These are phyloP conservation scores for Lucifuga dentata DNA, from an alignment of 2,113 vertebrate species.

Conservation along the genomic window DNA sequence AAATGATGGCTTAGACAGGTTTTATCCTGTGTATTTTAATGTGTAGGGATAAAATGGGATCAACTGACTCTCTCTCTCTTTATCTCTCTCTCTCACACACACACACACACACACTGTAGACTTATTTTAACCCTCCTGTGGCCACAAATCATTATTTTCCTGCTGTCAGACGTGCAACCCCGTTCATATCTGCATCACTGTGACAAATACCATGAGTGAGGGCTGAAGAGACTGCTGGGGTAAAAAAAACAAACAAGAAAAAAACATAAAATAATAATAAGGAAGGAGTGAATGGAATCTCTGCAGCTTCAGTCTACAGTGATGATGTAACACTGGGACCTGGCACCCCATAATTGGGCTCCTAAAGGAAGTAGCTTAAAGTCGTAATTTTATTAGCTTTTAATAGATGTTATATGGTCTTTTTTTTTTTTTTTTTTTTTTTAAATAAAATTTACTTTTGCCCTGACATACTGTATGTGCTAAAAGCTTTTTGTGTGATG, in stretches of 20 bases:
- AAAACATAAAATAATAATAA: conserved; percentile 30
- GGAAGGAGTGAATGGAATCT: conserved; percentile 36
- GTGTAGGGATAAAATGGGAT: conserved; percentile 25
- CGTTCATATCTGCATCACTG: conserved; percentile 70
- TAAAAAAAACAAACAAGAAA: conserved; percentile 77
- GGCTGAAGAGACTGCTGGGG: conserved; percentile 18
- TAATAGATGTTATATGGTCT: conserved; percentile 86
- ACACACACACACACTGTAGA: conserved; percentile 5
- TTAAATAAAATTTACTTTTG: conserved; percentile 85
- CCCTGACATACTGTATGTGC: conserved; percentile 52
- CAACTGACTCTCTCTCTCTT: too few relatives aligned
- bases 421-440: too few relatives aligned
- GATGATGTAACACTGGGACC: conserved; percentile 76
- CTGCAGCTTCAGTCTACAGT: conserved; percentile 54
- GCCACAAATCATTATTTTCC: conserved; percentile 59
- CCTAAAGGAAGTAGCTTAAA: conserved; percentile 74
- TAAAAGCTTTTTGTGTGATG: conserved; percentile 14
- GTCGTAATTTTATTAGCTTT: conserved; percentile 86
- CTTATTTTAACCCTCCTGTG: conserved; percentile 53
- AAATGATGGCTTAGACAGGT: conserved; percentile 10
- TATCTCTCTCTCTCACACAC: too few relatives aligned
- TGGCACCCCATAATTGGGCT: conserved; percentile 64
- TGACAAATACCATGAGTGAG: conserved; percentile 51
- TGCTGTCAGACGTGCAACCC: conserved; percentile 63
- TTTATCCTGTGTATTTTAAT: conserved; percentile 25